Conservation (phyloP, 1,140 invertebrate genomes). For the Cydia splendana region DNA sequence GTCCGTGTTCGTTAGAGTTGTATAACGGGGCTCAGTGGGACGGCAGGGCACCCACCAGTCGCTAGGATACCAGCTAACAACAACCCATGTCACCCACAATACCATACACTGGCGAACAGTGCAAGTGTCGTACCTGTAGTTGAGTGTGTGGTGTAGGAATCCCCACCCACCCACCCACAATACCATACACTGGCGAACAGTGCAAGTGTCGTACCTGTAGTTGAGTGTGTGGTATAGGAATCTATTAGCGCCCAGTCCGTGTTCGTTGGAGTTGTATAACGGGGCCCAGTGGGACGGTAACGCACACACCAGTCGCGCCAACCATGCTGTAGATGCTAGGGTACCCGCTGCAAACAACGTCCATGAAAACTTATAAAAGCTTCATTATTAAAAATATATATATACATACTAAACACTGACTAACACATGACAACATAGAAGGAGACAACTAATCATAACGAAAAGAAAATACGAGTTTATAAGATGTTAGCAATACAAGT, state of each 20-base stretch:
- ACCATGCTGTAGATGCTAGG: conserved; percentile 80
- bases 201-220: conserved; percentile 80
- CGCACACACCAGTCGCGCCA: conserved; percentile 83
- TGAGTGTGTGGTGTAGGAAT: conserved; percentile 92
- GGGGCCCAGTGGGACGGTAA: conserved; percentile 90
- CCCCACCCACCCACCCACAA: conserved; percentile 77
- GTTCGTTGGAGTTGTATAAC: conserved; percentile 90
- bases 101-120: no score
- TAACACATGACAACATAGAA: no score
- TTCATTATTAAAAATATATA: no score
- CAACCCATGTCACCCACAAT: no score
- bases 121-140: conserved; percentile 80
- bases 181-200: no score
- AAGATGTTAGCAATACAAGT: no score
- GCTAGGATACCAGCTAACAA: conserved; percentile 41
- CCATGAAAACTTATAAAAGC: no score
- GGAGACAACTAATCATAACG: no score
- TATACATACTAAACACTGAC: no score
- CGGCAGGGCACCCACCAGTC: conserved; percentile 83
- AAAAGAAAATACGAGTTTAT: no score
- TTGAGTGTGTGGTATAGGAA: conserved; percentile 93
- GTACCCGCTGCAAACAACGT: neutral
- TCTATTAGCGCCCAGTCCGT: conserved; percentile 92
- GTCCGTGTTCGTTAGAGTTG: conserved; percentile 89
- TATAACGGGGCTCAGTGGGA: conserved; percentile 93